These are phyloP conservation scores for Ceramica pisi DNA, from an alignment of 2,888 invertebrate species.

Conservation along the genomic window DNA sequence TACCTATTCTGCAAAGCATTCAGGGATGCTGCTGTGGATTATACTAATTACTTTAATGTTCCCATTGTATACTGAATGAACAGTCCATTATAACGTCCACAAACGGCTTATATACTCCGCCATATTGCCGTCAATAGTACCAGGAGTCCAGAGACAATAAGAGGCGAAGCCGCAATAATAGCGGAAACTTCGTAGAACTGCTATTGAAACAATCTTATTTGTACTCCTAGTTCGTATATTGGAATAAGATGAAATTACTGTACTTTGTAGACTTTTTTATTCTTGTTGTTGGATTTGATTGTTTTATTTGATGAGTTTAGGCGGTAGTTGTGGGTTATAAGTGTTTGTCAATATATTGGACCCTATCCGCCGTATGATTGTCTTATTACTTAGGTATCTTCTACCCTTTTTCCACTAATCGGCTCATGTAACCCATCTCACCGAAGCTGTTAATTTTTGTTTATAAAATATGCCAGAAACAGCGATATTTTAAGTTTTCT, in stretches of 20 bases:
- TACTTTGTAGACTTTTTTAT: not conserved
- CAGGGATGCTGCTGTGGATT: constrained; percentile 18
- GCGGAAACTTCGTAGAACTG: constrained; percentile 15
- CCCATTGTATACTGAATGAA: constrained; percentile 2
- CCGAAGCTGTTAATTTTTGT: no score
- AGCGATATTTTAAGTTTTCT: no score
- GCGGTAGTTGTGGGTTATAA: not conserved
- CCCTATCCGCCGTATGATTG: not conserved
- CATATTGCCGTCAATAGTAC: constrained; percentile 32
- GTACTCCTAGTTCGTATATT: not conserved
- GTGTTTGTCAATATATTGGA: not conserved
- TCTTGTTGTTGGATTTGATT: not conserved
- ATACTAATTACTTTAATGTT: constrained; percentile 32
- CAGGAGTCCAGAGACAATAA: constrained; percentile 18
- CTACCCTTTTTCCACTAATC: no score
- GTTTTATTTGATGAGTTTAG: not conserved
- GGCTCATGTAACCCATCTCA: no score
- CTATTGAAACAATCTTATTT: constrained; percentile 25
- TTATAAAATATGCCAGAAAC: no score
- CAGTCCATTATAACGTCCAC: constrained; percentile 23
- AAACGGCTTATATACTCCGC: constrained; percentile 23
- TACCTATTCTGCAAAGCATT: constrained; percentile 1
- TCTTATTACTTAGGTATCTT: not conserved
- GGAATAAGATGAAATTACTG: constrained; percentile 11
- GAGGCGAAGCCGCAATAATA: constrained; percentile 26